These are phyloP conservation scores for Panurus biarmicus DNA, from an alignment of 2,113 vertebrate species.

Conservation along the genomic window DNA sequence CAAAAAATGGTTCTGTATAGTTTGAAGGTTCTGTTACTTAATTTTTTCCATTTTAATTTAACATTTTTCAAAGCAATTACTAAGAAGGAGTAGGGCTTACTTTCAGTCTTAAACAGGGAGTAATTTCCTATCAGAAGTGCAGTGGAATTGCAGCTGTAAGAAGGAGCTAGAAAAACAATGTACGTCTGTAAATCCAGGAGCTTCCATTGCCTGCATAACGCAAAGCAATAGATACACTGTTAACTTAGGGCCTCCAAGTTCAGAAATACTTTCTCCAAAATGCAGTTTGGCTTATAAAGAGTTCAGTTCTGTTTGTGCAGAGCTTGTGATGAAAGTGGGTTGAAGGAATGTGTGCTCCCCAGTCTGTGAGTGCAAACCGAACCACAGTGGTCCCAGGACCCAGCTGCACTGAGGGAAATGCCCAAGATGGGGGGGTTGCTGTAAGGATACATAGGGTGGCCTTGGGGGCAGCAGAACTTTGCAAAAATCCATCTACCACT, in stretches of 20 bases:
- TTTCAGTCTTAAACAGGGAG: not conserved
- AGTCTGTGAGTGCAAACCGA: not conserved
- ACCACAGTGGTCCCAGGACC: not conserved
- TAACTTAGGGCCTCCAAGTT: not conserved
- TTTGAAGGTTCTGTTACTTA: not conserved
- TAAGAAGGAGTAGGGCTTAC: not conserved
- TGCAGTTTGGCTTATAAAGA: not conserved
- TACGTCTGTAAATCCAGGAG: not conserved
- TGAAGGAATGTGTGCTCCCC: not conserved
- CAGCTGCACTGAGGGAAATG: not conserved
- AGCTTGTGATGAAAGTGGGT: not conserved
- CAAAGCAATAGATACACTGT: not conserved
- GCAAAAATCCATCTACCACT: not conserved
- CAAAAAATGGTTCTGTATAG: not conserved
- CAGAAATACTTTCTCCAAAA: not conserved
- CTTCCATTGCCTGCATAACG: not conserved
- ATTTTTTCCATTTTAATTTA: constrained; percentile 12
- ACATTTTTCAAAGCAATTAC: not conserved
- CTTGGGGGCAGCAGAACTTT: not conserved
- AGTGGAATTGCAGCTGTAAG: not conserved
- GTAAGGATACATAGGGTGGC: not conserved
- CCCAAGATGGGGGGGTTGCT: not conserved
- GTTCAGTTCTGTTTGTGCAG: not conserved
- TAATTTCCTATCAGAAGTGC: not conserved
- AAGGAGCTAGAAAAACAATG: not conserved